Base-by-base conservation (phyloP, 1,140 invertebrate genomes). In the Drosophila ficusphila region DNA sequence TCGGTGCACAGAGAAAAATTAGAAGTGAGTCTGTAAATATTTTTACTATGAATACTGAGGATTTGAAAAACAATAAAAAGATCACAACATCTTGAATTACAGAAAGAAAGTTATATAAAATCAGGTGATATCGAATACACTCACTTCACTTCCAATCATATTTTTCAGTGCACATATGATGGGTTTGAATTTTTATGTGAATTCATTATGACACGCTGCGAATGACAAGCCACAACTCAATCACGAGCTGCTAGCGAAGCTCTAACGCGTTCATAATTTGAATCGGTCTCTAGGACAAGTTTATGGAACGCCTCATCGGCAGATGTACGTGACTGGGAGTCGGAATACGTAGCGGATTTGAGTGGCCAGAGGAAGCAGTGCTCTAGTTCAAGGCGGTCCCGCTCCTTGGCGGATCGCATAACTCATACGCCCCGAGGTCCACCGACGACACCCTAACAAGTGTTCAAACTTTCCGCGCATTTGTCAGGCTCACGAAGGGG, bases 211-310 rank as follows among this genome's bases (percentile, higher is more conserved):
- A 46, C 48, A 58, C 46, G 36, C 58, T 18, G 19, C 27, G 48
- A 56, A 56, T 76, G 78, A 58, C 60, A 61, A 68, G 78, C 21
- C 39, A 16, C 33, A 36, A 39, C 60, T 82, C 64, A 81, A 82
- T 81, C 75, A 73, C 79, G 70, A 82, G 9, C 31, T 23, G 39
- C 44, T 47, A 60, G 29, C 36, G 36, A 21, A 33, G 61, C 64
- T 67, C 36, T 52, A 67, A 67, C 60, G 39, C 39, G 56, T 47
- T 41, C 65, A 71, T 71, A 58, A 70, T 60, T 71, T 49, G 39
- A 53, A 73, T 72, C 9, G 33, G 16, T 61, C 31, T 42, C 39
- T 47, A 33, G 47, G 56, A 52, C 46, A 61, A 61, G 47, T 21
- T 51, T 47, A 53, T 73, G 34, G 44, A 19, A 58, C 58, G 46